A percentile compares a stretch with the other conserved stretches of the same genome.
Conservation (phyloP, 2,797 vertebrate genomes). For the Phoebastria nigripes region DNA sequence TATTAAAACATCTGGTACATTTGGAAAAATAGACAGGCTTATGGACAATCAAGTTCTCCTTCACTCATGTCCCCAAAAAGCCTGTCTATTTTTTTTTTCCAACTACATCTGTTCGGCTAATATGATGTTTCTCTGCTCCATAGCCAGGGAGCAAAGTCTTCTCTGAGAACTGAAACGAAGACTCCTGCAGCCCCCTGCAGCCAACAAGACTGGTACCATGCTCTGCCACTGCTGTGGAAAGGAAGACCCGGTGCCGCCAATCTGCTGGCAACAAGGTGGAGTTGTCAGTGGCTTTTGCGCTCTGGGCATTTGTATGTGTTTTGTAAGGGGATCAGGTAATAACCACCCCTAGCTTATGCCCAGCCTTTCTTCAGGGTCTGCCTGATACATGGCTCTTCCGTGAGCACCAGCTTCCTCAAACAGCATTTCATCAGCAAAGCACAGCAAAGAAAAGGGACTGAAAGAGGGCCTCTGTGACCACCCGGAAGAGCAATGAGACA, state of each 20-base stretch:
- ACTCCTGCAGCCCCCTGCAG: not conserved
- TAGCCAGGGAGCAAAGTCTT: not conserved
- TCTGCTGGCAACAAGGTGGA: not conserved
- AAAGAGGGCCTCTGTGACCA: not conserved
- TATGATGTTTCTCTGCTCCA: not conserved
- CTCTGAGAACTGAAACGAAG: not conserved
- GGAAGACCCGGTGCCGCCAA: not conserved
- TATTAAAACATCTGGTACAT: not conserved
- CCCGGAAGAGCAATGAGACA: not conserved
- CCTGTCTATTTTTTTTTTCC: not conserved
- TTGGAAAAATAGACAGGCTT: not conserved
- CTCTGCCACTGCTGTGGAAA: not conserved
- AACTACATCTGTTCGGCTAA: not conserved
- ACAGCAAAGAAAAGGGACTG: not conserved
- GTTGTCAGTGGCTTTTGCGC: not conserved
- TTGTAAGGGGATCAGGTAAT: not conserved
- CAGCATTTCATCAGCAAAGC: not conserved
- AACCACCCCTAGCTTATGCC: not conserved
- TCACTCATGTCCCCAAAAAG: not conserved
- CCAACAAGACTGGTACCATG: not conserved
- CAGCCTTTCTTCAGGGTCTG: not conserved
- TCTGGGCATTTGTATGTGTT: not conserved
- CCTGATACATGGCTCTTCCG: not conserved
- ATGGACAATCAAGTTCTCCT: not conserved
- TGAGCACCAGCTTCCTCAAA: not conserved